Percentiles rank a stretch among this genome's conserved stretches.
Evolutionary conservation across 1,140 invertebrate genomes (phyloP).

Genomic region (Belonocnema kinseyi): DNA sequence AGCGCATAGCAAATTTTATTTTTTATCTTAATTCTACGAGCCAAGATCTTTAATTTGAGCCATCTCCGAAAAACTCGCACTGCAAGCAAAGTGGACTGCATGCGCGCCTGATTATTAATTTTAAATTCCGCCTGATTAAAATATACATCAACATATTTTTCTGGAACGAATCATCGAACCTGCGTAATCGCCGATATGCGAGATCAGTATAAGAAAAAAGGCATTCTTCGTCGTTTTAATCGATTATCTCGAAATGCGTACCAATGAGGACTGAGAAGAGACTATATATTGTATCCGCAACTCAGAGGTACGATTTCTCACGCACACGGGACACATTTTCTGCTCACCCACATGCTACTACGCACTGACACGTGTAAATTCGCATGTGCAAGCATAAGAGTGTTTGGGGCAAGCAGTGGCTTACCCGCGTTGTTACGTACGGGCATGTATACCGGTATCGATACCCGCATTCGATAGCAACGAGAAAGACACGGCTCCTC

Average conservation of each 20-base stretch:
- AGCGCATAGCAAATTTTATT: too few relatives aligned
- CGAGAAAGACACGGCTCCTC: constrained; percentile 59
- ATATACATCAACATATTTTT: too few relatives aligned
- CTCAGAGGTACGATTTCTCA: not conserved
- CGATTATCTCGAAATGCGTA: not conserved
- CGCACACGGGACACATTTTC: not conserved
- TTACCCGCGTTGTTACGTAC: constrained; percentile 19
- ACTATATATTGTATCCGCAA: not conserved
- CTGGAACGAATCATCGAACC: not conserved
- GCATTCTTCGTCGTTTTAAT: not conserved
- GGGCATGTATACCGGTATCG: constrained; percentile 37
- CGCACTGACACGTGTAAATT: constrained; percentile 21
- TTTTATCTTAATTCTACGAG: too few relatives aligned
- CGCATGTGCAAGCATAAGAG: not conserved
- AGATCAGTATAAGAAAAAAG: not conserved
- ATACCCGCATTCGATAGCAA: constrained; percentile 50
- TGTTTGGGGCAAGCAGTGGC: not conserved
- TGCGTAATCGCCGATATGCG: not conserved
- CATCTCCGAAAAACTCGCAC: too few relatives aligned
- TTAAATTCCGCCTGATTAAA: too few relatives aligned
- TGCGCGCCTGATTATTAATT: too few relatives aligned
- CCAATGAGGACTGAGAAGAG: not conserved
- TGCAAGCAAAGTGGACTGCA: too few relatives aligned
- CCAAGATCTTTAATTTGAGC: too few relatives aligned
- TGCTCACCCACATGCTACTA: not conserved